These are phyloP conservation scores for Notamacropus eugenii DNA, from an alignment of 2,797 vertebrate species.

Conservation along the genomic window DNA sequence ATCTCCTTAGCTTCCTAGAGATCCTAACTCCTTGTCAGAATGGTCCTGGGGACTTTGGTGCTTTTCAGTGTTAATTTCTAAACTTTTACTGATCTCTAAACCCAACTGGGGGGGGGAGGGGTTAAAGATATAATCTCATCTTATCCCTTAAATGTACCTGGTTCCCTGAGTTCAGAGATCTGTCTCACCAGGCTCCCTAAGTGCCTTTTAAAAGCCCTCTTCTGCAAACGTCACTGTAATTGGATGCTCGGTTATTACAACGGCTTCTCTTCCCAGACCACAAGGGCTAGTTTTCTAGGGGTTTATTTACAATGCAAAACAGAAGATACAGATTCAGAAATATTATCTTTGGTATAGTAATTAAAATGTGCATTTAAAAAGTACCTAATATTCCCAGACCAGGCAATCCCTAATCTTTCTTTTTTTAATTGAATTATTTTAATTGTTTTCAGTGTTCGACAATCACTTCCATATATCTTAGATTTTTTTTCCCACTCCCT, in stretches of 20 bases:
- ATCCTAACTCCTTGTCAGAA: not conserved
- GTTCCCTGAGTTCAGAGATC: not conserved
- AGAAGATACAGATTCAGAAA: not conserved
- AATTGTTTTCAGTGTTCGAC: too few relatives aligned
- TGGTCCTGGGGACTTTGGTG: not conserved
- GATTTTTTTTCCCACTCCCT: too few relatives aligned
- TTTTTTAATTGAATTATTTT: not conserved
- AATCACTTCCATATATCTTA: too few relatives aligned
- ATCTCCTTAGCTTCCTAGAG: not conserved
- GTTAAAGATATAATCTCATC: not conserved
- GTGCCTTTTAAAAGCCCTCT: not conserved
- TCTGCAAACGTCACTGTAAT: not conserved
- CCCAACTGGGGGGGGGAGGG: not conserved
- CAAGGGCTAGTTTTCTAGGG: not conserved
- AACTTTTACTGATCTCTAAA: not conserved
- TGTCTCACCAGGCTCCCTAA: not conserved
- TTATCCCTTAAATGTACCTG: not conserved
- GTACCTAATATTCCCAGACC: not conserved
- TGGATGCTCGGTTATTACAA: not conserved
- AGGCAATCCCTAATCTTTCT: not conserved
- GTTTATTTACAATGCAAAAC: not conserved
- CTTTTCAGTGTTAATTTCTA: not conserved
- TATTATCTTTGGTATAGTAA: not conserved
- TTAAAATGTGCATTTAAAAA: not conserved
- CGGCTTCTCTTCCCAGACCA: not conserved